Percentiles rank a stretch among this genome's conserved stretches.
These are phyloP conservation scores for Brachionus rotundiformis DNA, from an alignment of 1,140 invertebrate genomes.

Conservation along the genomic window DNA sequence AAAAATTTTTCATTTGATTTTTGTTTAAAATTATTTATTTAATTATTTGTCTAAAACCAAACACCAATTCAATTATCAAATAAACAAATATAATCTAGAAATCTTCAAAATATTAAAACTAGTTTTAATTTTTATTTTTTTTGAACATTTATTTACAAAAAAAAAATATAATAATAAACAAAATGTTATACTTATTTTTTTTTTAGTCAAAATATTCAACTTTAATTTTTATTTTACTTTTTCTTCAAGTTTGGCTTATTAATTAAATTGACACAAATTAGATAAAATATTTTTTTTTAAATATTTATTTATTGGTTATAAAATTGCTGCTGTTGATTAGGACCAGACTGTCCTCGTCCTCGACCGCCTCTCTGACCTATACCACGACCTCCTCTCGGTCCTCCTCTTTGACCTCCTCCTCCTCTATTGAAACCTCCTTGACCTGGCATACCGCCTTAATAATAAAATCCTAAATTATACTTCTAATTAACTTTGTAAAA, in stretches of 20 bases:
- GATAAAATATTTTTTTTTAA: neutral
- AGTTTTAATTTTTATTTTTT: neutral
- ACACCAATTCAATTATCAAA: no score
- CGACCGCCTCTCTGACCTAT: conserved; percentile 38
- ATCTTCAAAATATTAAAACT: neutral
- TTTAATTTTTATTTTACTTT: no score
- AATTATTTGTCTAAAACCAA: no score
- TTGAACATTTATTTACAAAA: neutral
- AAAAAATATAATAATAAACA: neutral
- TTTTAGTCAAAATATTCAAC: neutral
- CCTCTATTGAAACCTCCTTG: conserved; percentile 19
- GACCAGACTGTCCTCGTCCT: neutral
- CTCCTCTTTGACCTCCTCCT: conserved; percentile 33
- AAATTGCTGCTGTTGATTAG: conserved; percentile 18
- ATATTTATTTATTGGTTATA: conserved; percentile 31
- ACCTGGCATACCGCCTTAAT: conserved; percentile 27
- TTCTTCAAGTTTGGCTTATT: neutral
- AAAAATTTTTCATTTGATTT: no score
- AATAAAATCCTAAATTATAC: neutral
- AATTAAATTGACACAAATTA: neutral
- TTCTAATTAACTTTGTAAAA: neutral
- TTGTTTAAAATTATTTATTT: no score
- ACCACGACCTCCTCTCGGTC: neutral
- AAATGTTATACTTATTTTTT: neutral
- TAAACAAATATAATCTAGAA: neutral